Base-by-base conservation (phyloP, 1,140 invertebrate genomes). In the Musca vetustissima region DNA sequence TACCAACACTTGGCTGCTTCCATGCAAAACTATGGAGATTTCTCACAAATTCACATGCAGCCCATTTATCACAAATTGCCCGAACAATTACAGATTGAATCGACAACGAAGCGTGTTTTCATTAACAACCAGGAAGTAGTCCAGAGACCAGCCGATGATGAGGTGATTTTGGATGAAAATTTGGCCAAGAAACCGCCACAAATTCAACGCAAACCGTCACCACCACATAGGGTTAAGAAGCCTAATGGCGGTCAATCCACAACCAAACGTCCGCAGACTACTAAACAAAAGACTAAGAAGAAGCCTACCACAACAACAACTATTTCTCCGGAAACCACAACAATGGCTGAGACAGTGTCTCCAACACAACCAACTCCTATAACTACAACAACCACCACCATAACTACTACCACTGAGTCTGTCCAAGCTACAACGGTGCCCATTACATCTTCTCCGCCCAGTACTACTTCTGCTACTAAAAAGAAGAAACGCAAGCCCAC, bases 111-210 rank as follows among this genome's bases (percentile, higher is more conserved):
- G 2, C 72, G 76, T 3, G 73, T 82, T 1, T 81, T 81, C 65
- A 72, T 78, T 52, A 79, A 78, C 69, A 79, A 83, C 43, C 73
- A 81, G 49, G 76, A 83, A 66, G 69, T 80, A 4, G 70, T 80
- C 9, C 76, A 80, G 15, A 75, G 71, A 22, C 71, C 76, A 17
- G 70, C 70, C 7, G 71, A 64, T 19, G 65, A 66, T 7, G 71
- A 73, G 57, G 17, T 52, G 0, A 21, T 65, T 1, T 21, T 52
- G 8, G 69, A 69, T 11, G 74, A 76, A 17, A 69, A 73, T 9
- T 67, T 75, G 64, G 73, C 68, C 52, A 81, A 81, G 48, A 79
- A 77, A n/a, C 78, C 76, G 1, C 48, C 36, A n/a, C 66, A 64
- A 25, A 73, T 73, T 11, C 71, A 73, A 8, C 72, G 69, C 4